Conservation (phyloP, 2,113 vertebrate species). For the Myotis yumanensis region DNA sequence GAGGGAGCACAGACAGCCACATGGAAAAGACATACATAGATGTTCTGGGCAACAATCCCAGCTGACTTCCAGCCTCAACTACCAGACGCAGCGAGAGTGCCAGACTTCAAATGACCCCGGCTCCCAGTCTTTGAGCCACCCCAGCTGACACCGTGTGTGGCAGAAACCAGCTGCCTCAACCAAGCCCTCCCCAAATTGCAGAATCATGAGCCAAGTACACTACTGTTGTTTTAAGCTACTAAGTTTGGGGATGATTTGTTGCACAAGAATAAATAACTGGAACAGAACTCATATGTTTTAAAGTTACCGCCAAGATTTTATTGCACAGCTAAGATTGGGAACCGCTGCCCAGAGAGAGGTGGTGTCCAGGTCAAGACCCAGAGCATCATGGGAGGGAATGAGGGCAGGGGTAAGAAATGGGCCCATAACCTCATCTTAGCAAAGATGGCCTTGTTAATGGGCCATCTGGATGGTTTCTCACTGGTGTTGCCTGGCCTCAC, state of each 20-base stretch:
- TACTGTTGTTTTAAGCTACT: background rate
- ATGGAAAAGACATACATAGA: background rate
- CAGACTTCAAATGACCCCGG: background rate
- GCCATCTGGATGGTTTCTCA: background rate
- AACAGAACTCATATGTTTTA: background rate
- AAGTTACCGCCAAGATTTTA: background rate
- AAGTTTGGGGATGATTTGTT: background rate
- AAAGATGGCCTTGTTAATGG: background rate
- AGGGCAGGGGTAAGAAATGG: background rate
- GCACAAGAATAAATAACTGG: background rate
- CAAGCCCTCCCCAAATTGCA: background rate
- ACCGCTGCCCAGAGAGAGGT: background rate
- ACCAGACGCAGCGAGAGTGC: background rate
- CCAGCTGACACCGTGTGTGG: accelerated
- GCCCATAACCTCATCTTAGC: background rate
- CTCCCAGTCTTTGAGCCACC: background rate
- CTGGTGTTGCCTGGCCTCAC: background rate
- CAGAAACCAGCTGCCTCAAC: background rate
- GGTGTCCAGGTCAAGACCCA: background rate
- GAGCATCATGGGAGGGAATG: background rate
- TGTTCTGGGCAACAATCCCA: background rate
- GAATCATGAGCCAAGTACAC: background rate
- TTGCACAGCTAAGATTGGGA: background rate
- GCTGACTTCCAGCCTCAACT: background rate
- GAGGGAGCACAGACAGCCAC: background rate